Evolutionary conservation across 2,888 invertebrate genomes (phyloP), one percentile per base, ranked within the genome.

Genomic region (Antitype chi): DNA sequence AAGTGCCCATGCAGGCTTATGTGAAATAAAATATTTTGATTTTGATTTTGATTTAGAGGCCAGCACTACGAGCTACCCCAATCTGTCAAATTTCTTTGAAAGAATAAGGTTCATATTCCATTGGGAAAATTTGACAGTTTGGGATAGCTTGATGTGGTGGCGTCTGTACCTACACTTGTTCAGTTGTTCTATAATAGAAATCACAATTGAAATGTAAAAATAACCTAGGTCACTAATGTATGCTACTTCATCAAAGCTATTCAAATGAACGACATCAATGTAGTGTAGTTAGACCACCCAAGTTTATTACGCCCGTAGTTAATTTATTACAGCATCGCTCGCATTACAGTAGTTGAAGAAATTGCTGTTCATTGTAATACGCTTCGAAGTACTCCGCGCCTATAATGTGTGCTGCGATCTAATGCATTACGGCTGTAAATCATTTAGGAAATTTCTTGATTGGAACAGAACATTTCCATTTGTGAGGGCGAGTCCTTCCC

Each of bases 341-440:
- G 72, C 78, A 80, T 85, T 80, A 67, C 72, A 78, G 68, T 70
- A 85, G 85, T 85, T 85, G 78, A 85, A 85, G 85, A 72, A 85
- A 85, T 85, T 85, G 72, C 76, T 64, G 70, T 73, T 80, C 76
- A 85, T 85, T 81, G 80, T 83, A 83, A 83, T 85, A 76, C 70
- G 76, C 82, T 74, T 60, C 55, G 32, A 68, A 68, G 63, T 59
- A 72, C 63, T 59, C 66, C 55, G 53, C 63, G 73, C 60, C 66
- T 70, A 77, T 73, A 76, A 85, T 57, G 32, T 59, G 43, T 67
- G 66, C 60, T 74, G 69, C 60, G 57, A 72, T 84, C 63, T 76
- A 74, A 81, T 81, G 70, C 73, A 74, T 70, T 76, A 63, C 25
- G 72, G 49, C 63, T 63, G 68, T 78, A 84, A 78, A 81, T 76